Base-by-base conservation (phyloP, 2,888 invertebrate genomes). In the Bellardia bayeri region DNA sequence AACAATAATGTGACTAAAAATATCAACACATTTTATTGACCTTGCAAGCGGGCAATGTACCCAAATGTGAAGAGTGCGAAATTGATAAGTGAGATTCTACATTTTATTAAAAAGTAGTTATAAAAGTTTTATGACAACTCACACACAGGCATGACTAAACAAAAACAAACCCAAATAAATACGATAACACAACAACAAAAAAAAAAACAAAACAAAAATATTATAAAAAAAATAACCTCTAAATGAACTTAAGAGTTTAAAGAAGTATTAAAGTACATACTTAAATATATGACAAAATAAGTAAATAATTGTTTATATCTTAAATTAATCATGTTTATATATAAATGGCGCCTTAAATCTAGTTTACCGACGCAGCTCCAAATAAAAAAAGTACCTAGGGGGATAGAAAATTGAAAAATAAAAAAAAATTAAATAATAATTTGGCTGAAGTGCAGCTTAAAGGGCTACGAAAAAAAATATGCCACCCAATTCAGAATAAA, bases 1-100 rank as follows among this genome's bases (percentile, higher is more conserved):
- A 33, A 49, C 16, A 54, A 69, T 0, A 45, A 37, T 33, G 40
- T 42, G 23, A 56, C n/a, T 69, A 42, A 54, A 33, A 64, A 42
- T 14, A 63, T 49, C 16, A 63, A 81, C 9, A 37, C 7, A 80
- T 61, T 79, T 61, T 16, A 79, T 56, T 85, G 69, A 75, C 80
- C 80, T 85, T 80, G 61, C 51, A 68, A 80, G 4, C 40, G 80
- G 80, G 5, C 58, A 72, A 68, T 49, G 71, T 71, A 72, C 71
- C n/a, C n/a, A 56, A 82, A 74, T 66, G 58, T 33, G 30, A 71
- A 49, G 49, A 16, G 37, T 3, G 40, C 14, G 23, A 30, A 23
- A 13, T 63, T 16, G 23, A 16, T 42, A 23, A 14, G 13, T 16
- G 16, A 30, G 40, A 64, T 40, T 30, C 54, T 66, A n/a, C 54